A percentile compares a stretch with the other conserved stretches of the same genome.
These are phyloP conservation scores for Saturnia japonica DNA, from an alignment of 2,888 invertebrate genomes.

Conservation along the genomic window DNA sequence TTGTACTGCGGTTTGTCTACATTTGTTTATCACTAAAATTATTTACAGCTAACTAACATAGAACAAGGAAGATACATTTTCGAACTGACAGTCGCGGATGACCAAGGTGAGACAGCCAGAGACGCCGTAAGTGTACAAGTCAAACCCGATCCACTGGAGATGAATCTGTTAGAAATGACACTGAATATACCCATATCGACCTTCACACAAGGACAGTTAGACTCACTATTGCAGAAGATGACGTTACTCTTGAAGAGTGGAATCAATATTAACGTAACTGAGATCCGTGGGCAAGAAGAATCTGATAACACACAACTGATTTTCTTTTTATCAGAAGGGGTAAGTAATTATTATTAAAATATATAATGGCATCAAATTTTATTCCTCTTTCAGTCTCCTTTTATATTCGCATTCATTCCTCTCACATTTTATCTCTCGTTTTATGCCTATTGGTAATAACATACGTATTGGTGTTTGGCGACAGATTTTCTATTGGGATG, in stretches of 20 bases:
- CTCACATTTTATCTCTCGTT: no score
- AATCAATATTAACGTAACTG: constrained; percentile 83
- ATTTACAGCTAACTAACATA: constrained; percentile 87
- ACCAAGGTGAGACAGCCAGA: constrained; percentile 91
- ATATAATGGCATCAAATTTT: background rate
- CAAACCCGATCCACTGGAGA: constrained; percentile 87
- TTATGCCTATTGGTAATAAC: no score
- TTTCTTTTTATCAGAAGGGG: constrained; percentile 85
- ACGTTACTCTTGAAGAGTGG: constrained; percentile 89
- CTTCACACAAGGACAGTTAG: constrained; percentile 83
- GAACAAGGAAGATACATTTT: constrained; percentile 94
- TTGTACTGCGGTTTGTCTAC: no score
- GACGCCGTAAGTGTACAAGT: constrained; percentile 93
- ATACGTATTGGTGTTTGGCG: no score
- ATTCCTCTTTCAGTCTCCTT: no score
- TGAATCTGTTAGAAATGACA: constrained; percentile 90
- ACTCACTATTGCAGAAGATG: constrained; percentile 90
- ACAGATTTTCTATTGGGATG: no score
- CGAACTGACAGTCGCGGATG: constrained; percentile 93
- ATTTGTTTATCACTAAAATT: background rate
- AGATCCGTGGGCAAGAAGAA: constrained; percentile 82
- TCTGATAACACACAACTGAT: constrained; percentile 84
- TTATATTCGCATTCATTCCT: no score
- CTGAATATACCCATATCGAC: constrained; percentile 87
- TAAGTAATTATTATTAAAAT: constrained; percentile 42